Evolutionary conservation across 2,888 invertebrate species (phyloP).

Genomic region (Pandemis corylana): DNA sequence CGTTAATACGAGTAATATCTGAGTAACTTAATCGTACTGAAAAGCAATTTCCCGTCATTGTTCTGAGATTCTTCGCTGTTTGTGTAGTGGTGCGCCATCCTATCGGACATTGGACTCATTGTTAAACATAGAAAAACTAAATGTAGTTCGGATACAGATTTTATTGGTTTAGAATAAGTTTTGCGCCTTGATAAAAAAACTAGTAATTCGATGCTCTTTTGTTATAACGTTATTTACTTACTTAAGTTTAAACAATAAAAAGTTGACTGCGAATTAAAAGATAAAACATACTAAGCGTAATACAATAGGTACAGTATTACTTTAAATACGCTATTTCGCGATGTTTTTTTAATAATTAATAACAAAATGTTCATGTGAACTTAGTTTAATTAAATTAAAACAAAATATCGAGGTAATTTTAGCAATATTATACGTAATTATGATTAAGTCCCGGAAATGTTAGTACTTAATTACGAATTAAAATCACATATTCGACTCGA

Average conservation of each 20-base stretch:
- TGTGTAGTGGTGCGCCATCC: constrained; percentile 51
- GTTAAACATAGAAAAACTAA: constrained; percentile 63
- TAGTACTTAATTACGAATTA: too few species aligned
- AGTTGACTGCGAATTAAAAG: background rate
- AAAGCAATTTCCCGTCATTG: constrained; percentile 78
- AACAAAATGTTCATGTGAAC: too few species aligned
- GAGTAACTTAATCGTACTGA: constrained; percentile 38
- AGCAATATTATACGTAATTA: too few species aligned
- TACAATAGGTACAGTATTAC: too few species aligned
- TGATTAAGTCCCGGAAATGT: too few species aligned
- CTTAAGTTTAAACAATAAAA: background rate
- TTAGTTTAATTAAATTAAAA: too few species aligned
- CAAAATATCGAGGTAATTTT: too few species aligned
- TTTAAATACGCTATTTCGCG: too few species aligned
- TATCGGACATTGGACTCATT: constrained; percentile 59
- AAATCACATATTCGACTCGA: too few species aligned
- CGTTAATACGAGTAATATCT: background rate
- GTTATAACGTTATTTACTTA: background rate
- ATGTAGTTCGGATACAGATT: constrained; percentile 47
- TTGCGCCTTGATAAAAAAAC: background rate
- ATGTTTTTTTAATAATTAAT: too few species aligned
- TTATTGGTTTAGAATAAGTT: constrained; percentile 10
- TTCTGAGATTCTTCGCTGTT: constrained; percentile 73
- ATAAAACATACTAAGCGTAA: too few species aligned
- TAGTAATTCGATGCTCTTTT: background rate